phyloP scores from a whole-genome alignment of 2,113 vertebrate species.

The Variabilichromis moorii region DNA sequence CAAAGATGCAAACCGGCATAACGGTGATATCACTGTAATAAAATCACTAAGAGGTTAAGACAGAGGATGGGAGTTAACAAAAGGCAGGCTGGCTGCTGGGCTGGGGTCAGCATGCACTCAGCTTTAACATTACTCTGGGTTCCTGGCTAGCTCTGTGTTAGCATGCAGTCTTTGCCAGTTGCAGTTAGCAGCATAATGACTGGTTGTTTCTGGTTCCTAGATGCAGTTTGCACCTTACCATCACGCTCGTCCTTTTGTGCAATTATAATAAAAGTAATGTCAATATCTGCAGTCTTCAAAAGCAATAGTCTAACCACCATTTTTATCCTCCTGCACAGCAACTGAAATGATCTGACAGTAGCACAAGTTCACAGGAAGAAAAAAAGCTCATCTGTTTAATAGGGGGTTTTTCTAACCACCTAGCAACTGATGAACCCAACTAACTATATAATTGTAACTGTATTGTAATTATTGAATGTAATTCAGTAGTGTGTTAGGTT shows the following conservation, averaged over 20 bases:
- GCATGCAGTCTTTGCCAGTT: neutral
- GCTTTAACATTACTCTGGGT: neutral
- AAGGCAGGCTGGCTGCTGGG: neutral
- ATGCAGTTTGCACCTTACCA: neutral
- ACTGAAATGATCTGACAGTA: neutral
- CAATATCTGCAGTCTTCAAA: neutral
- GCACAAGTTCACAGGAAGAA: neutral
- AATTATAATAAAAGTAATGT: neutral
- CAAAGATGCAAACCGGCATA: accelerated
- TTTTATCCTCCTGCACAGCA: neutral
- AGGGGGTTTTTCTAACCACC: accelerated
- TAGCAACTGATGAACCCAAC: neutral
- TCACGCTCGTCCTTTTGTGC: neutral
- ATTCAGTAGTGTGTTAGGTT: neutral
- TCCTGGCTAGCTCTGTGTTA: neutral
- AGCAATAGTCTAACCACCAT: neutral
- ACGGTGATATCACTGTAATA: accelerated
- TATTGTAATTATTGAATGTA: neutral
- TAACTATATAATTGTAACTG: neutral
- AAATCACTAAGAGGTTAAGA: neutral
- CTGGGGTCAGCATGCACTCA: neutral
- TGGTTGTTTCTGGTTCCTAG: neutral
- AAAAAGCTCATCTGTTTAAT: neutral
- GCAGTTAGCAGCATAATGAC: neutral
- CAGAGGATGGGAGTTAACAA: neutral